Evolutionary conservation across 1,140 invertebrate species (phyloP), one percentile per base, ranked within the genome.

Genomic region (Manduca sexta): DNA sequence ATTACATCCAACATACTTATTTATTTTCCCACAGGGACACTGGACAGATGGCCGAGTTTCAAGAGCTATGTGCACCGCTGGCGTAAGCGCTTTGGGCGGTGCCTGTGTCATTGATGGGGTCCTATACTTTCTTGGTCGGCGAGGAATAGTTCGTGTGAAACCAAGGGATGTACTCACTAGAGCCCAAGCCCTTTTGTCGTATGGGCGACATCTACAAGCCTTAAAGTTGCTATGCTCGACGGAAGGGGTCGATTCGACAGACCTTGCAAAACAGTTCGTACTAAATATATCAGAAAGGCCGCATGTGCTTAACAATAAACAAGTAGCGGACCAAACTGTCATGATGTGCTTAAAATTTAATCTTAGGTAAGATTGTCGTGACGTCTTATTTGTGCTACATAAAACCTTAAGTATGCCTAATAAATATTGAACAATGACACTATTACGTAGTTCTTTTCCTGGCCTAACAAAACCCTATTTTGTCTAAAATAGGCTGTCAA

Each of bases 121-220:
- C 60, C 76, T 98, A 8, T 89, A 97, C 45, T 66, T 98, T 1
- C 84, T 99, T 16, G 97, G 97, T 0, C 93, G 93, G 0, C 91
- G 48, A 89, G 98, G 62, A 84, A 96, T 68, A 90, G 92, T 8
- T 95, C 96, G 95, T 90, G 91, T 62, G 92, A 97, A 75, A 74
- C 94, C 64, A 70, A 94, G 50, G 81, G 92, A 70, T 90, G 91
- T 84, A 69, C 52, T 77, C 0, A 60, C 74, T 0, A 59, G 80
- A 15, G 70, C 74, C 0, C 64, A 70, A 49, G 71, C 74, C 0
- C 69, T 77, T 34, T 42, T 79, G 12, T 26, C 60, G 2, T 91
- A 91, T 63, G 92, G 89, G 31, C 74, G 89, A n/a, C 89, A 90
- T 85, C 69, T 88, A 14, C 89, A 91, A 65, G 90, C 90, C 0